Evolutionary conservation across 1,140 invertebrate species (phyloP), one percentile per base, ranked within the genome.

Genomic region (Drosophila subobscura): DNA sequence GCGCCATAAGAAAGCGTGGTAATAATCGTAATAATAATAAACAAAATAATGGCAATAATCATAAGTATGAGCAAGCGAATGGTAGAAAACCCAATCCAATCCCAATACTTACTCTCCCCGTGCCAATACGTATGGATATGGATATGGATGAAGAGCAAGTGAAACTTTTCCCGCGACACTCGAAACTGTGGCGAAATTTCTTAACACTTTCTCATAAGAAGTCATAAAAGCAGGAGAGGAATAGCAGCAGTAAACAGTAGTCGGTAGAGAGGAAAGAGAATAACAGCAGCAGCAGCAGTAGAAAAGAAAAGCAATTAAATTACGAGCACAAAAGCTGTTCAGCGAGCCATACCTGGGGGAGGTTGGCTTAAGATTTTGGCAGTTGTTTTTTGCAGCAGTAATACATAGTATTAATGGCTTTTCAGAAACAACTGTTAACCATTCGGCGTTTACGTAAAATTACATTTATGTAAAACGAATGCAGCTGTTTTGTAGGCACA

Each of bases 121-220:
- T 37, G 40, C 42, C 37, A 40, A 53, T 59, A 52, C 41, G 40
- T 37, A 37, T 27, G 16, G 40, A 22, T 16, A 33, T 42, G n/a
- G 41, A n/a, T 50, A 25, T 59, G 44, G 22, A 71, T 66, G 16
- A 66, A 60, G 65, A 66, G 70, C 81, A 79, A 71, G 81, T 84
- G 81, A 85, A 85, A 85, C 86, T 86, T 80, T 72, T 41, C 66
- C 51, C 51, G 57, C 71, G 77, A 75, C 75, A 66, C 56, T 70
- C 55, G 47, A 72, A 74, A 54, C 52, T 47, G 14, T 57, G 57
- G 79, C 77, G 80, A 84, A 84, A 86, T 84, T 85, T 80, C 77
- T 86, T 59, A 80, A 85, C 77, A 85, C 80, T 84, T 84, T 84
- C 33, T 8, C 77, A 73, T 80, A 86, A 86, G 80, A 84, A 84